A percentile compares a stretch with the other conserved stretches of the same genome.
These are phyloP conservation scores for Lithophane semibrunnea DNA, from an alignment of 2,888 invertebrate genomes.

Conservation along the genomic window DNA sequence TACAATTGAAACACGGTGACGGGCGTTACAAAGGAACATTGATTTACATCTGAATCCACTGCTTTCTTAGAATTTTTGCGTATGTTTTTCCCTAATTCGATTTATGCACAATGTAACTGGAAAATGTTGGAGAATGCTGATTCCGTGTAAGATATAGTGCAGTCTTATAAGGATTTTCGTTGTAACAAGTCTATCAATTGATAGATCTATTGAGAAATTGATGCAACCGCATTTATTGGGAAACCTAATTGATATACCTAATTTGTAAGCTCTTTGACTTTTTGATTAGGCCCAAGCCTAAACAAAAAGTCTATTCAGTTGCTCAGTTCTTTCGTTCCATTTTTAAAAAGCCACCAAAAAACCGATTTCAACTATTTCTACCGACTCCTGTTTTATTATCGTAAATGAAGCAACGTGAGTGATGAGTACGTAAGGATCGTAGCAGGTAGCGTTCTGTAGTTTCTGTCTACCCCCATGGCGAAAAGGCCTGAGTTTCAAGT, in stretches of 20 bases:
- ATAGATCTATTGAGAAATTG: constrained; percentile 4
- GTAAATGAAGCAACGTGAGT: no score
- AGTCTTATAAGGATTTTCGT: constrained; percentile 3
- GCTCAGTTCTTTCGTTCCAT: background rate
- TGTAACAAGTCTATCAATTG: constrained; percentile 9
- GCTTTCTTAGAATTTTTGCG: constrained; percentile 63
- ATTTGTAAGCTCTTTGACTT: background rate
- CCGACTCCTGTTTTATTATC: no score
- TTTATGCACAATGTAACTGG: constrained; percentile 42
- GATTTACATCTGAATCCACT: constrained; percentile 69
- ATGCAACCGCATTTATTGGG: background rate
- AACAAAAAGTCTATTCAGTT: background rate
- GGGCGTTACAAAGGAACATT: constrained; percentile 68
- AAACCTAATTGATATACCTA: background rate
- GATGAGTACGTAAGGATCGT: no score
- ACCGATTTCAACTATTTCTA: no score
- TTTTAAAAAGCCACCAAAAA: background rate
- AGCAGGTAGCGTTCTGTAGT: no score
- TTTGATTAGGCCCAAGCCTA: no score
- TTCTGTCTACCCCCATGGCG: no score
- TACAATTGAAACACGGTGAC: constrained; percentile 65
- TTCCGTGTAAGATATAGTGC: constrained; percentile 14
- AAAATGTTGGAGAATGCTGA: constrained; percentile 16
- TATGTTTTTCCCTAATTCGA: constrained; percentile 49
- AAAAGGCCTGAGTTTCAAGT: no score